Percentiles rank a stretch among this genome's conserved stretches.
Evolutionary conservation across 2,113 vertebrate genomes (phyloP).

Genomic region (Trichechus manatus): DNA sequence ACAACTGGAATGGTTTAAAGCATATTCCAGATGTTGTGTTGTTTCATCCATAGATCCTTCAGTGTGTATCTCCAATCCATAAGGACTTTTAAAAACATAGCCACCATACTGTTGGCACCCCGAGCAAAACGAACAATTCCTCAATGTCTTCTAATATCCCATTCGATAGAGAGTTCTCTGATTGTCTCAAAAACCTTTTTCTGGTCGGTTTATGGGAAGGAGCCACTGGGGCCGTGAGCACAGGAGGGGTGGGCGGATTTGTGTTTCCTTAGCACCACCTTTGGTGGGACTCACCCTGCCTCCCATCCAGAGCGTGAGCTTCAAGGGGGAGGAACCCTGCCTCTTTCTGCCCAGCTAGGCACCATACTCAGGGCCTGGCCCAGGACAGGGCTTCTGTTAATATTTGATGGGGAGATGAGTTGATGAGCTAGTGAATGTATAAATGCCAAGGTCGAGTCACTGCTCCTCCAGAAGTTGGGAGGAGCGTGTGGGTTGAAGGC

Average conservation of each 20-base stretch:
- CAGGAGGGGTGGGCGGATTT: not conserved
- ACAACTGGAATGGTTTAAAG: not conserved
- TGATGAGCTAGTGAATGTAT: not conserved
- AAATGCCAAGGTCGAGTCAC: not conserved
- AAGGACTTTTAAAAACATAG: not conserved
- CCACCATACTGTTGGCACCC: not conserved
- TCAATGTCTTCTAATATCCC: not conserved
- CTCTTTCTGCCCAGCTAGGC: not conserved
- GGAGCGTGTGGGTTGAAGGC: accelerated
- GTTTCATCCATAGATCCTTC: not conserved
- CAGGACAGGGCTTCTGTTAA: not conserved
- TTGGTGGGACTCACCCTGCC: not conserved
- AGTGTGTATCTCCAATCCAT: not conserved
- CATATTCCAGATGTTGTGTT: not conserved
- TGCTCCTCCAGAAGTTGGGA: not conserved
- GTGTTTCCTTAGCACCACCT: not conserved
- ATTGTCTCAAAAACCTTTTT: not conserved
- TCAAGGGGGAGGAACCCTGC: not conserved
- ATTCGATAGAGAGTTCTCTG: no score
- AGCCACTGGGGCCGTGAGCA: not conserved
- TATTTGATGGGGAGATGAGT: not conserved
- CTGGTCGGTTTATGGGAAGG: accelerated
- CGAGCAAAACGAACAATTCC: not conserved
- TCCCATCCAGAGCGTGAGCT: not conserved
- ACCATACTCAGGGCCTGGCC: not conserved